Percentiles rank a stretch among this genome's conserved stretches.
Evolutionary conservation across 2,797 vertebrate genomes (phyloP).

Genomic region (Manis pentadactyla): DNA sequence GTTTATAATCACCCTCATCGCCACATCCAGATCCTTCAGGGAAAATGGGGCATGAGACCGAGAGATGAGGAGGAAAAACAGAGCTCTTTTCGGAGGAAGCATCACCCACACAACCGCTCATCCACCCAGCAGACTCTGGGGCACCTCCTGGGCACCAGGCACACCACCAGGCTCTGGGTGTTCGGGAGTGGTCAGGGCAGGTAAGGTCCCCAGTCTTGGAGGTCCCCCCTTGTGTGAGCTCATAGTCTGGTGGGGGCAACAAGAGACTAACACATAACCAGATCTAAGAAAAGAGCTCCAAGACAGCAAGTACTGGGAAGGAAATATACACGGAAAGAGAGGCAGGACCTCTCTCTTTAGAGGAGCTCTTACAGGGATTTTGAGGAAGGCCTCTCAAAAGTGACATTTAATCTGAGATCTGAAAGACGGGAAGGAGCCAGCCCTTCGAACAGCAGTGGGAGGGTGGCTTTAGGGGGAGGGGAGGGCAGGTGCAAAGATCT

Average conservation of each 20-base stretch:
- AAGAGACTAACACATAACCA: neutral
- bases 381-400: neutral
- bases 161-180: neutral
- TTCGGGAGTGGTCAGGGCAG: neutral
- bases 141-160: neutral
- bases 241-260: neutral
- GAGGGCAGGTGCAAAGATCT: neutral
- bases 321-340: neutral
- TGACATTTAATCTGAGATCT: neutral
- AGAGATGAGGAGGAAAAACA: neutral
- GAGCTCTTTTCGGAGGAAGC: neutral
- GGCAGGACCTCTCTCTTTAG: neutral
- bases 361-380: neutral
- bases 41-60: neutral
- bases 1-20: neutral
- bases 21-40: neutral
- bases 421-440: neutral
- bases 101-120: neutral
- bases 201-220: neutral
- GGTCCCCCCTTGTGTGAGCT: neutral
- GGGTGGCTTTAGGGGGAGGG: neutral
- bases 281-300: neutral
- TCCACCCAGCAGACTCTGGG: neutral
- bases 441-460: neutral
- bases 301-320: neutral